phyloP scores from a whole-genome alignment of 2,888 invertebrate genomes.

The Erebia palarica region DNA sequence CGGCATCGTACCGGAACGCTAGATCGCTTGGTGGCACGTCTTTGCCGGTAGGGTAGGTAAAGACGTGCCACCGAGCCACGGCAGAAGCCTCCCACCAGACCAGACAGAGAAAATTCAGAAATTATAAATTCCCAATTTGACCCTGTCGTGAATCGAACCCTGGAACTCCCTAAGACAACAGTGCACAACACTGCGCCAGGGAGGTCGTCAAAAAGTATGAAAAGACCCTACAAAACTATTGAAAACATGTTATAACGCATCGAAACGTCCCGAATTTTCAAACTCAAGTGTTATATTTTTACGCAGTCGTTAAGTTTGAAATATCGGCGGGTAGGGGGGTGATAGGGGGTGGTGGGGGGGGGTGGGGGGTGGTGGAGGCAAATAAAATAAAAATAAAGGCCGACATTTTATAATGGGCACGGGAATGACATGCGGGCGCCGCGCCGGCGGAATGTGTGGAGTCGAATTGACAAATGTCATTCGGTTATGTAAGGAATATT shows the following conservation, averaged over 20 bases:
- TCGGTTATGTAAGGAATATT: constrained; percentile 27
- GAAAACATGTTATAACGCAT: constrained; percentile 28
- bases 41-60: too few relatives aligned
- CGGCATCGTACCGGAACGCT: too few relatives aligned
- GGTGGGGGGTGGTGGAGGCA: constrained; percentile 55
- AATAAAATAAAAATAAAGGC: constrained; percentile 81
- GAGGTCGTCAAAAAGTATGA: background rate
- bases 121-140: too few relatives aligned
- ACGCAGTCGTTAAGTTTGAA: constrained; percentile 80
- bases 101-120: too few relatives aligned
- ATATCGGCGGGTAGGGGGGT: constrained; percentile 63
- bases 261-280: constrained; percentile 54
- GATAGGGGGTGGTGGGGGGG: constrained; percentile 37
- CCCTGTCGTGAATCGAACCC: too few relatives aligned
- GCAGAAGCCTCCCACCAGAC: too few relatives aligned
- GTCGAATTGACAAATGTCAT: constrained; percentile 37
- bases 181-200: too few relatives aligned
- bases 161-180: too few relatives aligned
- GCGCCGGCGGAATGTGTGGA: constrained; percentile 53
- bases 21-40: too few relatives aligned
- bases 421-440: constrained; percentile 81
- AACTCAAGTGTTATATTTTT: constrained; percentile 74
- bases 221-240: constrained; percentile 26
- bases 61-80: too few relatives aligned
- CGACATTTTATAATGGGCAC: constrained; percentile 81